A percentile compares a stretch with the other conserved stretches of the same genome.
These are phyloP conservation scores for Oophaga pumilio DNA, from an alignment of 2,113 vertebrate species.

Conservation along the genomic window DNA sequence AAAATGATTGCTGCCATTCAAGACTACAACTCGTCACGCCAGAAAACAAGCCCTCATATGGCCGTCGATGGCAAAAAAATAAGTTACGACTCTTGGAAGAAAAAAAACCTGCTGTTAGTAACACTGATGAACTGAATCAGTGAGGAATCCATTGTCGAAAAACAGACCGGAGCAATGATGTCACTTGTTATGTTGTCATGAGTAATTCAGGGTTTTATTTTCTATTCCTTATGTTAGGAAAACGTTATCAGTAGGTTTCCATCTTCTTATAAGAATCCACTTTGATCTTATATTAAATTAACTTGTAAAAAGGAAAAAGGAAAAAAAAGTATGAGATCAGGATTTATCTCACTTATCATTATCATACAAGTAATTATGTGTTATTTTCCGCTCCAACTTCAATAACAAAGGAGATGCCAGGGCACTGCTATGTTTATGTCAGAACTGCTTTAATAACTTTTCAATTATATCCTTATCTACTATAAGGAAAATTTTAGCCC, in stretches of 20 bases:
- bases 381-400: slow-evolving; percentile 22
- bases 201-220: not conserved
- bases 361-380: slow-evolving; percentile 45
- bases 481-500: not conserved
- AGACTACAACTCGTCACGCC: too few species aligned
- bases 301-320: not conserved
- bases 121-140: not conserved
- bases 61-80: too few species aligned
- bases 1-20: too few species aligned
- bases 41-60: too few species aligned
- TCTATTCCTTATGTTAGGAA: not conserved
- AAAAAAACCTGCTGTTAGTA: too few species aligned
- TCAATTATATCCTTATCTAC: not conserved
- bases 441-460: slow-evolving; percentile 17
- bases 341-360: slow-evolving; percentile 41
- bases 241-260: not conserved
- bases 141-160: not conserved
- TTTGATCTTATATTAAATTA: slow-evolving; percentile 45
- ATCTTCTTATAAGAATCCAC: slow-evolving; percentile 14
- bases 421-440: slow-evolving; percentile 1
- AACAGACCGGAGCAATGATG: not conserved
- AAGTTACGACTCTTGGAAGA: too few species aligned
- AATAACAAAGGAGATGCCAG: not conserved
- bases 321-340: not conserved
- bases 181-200: not conserved